Evolutionary conservation across 2,797 vertebrate genomes (phyloP).

Genomic region (Periophthalmus magnuspinnatus): DNA sequence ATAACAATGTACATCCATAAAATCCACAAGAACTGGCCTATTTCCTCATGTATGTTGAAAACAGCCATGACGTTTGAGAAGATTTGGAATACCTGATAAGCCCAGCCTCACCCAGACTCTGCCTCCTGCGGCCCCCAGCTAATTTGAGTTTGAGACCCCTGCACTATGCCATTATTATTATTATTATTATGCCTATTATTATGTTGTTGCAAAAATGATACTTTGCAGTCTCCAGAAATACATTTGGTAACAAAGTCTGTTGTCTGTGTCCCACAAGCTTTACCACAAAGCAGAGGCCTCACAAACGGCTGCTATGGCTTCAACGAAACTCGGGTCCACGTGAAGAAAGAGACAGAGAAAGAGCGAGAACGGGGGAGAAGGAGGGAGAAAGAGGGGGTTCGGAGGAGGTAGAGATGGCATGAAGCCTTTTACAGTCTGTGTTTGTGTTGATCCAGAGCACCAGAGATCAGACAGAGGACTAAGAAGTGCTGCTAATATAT

Average conservation of each 20-base stretch:
- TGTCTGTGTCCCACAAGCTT: background rate
- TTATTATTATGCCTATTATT: conserved; percentile 11
- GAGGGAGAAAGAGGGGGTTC: conserved; percentile 20
- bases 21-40: too few species aligned
- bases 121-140: too few species aligned
- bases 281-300: background rate
- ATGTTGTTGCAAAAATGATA: conserved; percentile 11
- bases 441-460: conserved; percentile 41
- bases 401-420: conserved; percentile 73
- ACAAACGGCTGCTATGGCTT: conserved; percentile 37
- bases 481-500: conserved; percentile 41
- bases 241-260: conserved; percentile 40
- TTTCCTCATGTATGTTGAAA: too few species aligned
- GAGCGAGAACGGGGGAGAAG: conserved; percentile 51
- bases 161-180: too few species aligned
- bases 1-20: too few species aligned
- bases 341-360: conserved; percentile 39
- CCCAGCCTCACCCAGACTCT: too few species aligned
- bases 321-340: conserved; percentile 42
- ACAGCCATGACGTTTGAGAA: too few species aligned
- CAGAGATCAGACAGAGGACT: conserved; percentile 43
- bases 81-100: too few species aligned
- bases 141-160: too few species aligned
- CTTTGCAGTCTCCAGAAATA: conserved; percentile 34
- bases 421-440: conserved; percentile 54